These are phyloP conservation scores for Emydocephalus ijimae DNA, from an alignment of 2,113 vertebrate genomes.

Conservation along the genomic window DNA sequence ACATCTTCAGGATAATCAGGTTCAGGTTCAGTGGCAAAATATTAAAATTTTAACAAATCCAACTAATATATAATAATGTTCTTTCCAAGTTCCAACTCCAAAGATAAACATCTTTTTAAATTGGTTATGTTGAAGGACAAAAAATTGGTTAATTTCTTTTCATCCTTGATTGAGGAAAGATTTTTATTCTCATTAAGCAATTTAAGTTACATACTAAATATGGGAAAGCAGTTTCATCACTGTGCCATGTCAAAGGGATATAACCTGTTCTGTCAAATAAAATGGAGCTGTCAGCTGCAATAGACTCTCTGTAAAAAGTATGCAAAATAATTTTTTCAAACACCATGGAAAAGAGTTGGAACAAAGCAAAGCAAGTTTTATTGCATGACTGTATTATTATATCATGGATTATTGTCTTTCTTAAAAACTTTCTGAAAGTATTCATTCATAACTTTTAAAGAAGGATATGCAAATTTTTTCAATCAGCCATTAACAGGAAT, in stretches of 20 bases:
- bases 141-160: background rate
- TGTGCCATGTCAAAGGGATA: constrained; percentile 2
- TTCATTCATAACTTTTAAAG: constrained; percentile 65
- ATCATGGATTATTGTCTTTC: constrained; percentile 31
- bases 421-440: constrained; percentile 36
- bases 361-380: constrained; percentile 10
- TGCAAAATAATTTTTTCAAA: constrained; percentile 18
- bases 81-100: background rate
- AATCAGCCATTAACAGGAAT: constrained; percentile 55
- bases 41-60: background rate
- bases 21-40: background rate
- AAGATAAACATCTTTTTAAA: background rate
- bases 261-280: constrained; percentile 23
- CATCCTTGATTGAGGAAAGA: background rate
- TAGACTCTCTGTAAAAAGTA: background rate
- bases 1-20: background rate
- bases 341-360: constrained; percentile 10
- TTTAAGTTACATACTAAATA: background rate
- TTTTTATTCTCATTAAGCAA: constrained; percentile 12
- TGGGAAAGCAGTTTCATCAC: background rate
- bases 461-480: constrained; percentile 58
- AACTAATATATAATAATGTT: background rate
- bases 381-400: background rate
- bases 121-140: background rate
- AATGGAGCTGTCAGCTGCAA: constrained; percentile 4